Percentiles rank a stretch among this genome's conserved stretches.
Evolutionary conservation across 2,113 vertebrate genomes (phyloP).

Genomic region (Pogonocichla stellata): DNA sequence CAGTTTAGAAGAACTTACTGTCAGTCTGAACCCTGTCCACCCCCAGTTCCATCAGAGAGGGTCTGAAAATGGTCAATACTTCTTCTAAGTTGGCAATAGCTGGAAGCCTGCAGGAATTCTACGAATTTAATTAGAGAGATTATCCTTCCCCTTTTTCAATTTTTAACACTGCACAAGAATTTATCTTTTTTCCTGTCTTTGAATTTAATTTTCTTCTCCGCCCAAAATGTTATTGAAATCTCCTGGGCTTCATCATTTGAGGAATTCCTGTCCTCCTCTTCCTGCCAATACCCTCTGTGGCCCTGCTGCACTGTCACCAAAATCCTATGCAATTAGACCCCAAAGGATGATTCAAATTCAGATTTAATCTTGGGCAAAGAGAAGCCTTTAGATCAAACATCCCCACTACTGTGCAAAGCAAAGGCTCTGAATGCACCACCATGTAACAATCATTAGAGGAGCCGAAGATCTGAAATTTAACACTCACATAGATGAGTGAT

Average conservation of each 20-base stretch:
- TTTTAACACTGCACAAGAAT: not conserved
- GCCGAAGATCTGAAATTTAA: slow-evolving; percentile 13
- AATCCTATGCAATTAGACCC: slow-evolving; percentile 48
- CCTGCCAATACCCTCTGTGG: not conserved
- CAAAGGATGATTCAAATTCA: slow-evolving; percentile 41
- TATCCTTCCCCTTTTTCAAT: not conserved
- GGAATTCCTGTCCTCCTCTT: not conserved
- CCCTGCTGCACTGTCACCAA: not conserved
- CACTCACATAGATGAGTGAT: slow-evolving; percentile 8
- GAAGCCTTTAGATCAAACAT: slow-evolving; percentile 41
- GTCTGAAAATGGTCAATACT: not conserved
- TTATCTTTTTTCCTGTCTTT: not conserved
- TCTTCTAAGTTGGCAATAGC: not conserved
- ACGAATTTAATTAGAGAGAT: not conserved
- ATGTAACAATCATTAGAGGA: slow-evolving; percentile 18
- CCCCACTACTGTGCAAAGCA: not conserved
- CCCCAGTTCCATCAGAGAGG: not conserved
- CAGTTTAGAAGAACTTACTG: not conserved
- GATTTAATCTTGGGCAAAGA: slow-evolving; percentile 41
- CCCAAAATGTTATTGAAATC: not conserved
- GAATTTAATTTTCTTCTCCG: not conserved
- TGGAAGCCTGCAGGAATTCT: not conserved
- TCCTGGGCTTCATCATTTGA: not conserved
- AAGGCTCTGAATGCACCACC: not conserved
- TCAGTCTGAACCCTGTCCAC: slow-evolving; percentile 28